Evolutionary conservation across 2,113 vertebrate species (phyloP).

Genomic region (Hippocampus guttulatus): DNA sequence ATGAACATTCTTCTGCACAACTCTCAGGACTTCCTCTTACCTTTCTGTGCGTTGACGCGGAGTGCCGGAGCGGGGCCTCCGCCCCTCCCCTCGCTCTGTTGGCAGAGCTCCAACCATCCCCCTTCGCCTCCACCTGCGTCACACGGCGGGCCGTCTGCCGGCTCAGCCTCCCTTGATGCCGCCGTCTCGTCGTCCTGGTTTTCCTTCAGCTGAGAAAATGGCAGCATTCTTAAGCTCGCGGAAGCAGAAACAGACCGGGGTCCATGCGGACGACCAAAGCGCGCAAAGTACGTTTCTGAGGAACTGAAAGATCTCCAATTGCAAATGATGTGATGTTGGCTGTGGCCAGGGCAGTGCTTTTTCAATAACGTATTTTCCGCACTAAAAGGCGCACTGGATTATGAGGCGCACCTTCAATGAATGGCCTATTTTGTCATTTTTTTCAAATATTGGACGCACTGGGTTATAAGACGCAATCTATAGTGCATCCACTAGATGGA

Average conservation of each 20-base stretch:
- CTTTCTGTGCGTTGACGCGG: constrained; percentile 33
- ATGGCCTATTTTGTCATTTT: no score
- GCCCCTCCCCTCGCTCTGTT: constrained; percentile 61
- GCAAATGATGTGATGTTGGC: no score
- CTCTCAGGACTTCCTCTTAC: constrained; percentile 57
- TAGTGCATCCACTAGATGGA: no score
- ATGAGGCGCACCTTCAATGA: no score
- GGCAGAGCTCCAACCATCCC: constrained; percentile 80
- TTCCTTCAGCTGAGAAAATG: constrained; percentile 95
- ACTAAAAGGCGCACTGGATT: no score
- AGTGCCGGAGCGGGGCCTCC: constrained; percentile 25
- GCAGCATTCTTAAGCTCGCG: constrained; percentile 87
- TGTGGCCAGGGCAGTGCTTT: no score
- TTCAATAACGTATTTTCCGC: no score
- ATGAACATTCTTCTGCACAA: constrained; percentile 21
- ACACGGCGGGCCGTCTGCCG: not conserved
- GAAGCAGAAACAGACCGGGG: not conserved
- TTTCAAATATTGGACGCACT: no score
- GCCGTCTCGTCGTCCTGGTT: constrained; percentile 61
- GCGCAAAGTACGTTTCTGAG: no score
- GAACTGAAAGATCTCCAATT: no score
- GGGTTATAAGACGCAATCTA: no score
- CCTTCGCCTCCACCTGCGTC: constrained; percentile 49
- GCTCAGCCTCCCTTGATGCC: not conserved
- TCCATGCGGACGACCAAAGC: no score